Evolutionary conservation across 1,140 invertebrate species (phyloP), one percentile per base, ranked within the genome.

Genomic region (Rhynchophorus ferrugineus): DNA sequence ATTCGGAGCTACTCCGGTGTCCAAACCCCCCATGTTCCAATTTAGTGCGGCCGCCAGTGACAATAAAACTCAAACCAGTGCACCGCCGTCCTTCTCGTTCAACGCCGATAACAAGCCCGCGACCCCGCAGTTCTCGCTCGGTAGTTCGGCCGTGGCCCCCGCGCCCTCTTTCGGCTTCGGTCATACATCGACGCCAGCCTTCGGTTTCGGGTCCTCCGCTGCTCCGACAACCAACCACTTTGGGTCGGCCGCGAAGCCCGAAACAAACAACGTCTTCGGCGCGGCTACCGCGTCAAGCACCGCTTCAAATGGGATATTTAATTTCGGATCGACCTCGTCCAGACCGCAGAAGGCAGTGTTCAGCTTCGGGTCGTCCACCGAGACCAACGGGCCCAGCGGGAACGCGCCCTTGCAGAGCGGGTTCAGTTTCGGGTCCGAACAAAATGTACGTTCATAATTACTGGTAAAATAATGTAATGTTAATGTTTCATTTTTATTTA

Each of bases 311-410:
- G 59, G 59, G 3, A 44, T 45, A 24, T 68, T 68, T 44, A 64
- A 59, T 53, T 68, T 68, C 57, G 65, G 65, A 19, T 49, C 52
- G 7, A 36, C 38, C n/a, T 33, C 55, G 7, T 48, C 56, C 22
- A 56, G 45, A 44, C 50, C 54, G 41, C 54, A 63, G 44, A 67
- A 63, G 34, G 54, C 57, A 2, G 58, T 57, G 3, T 65, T 62
- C 45, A 62, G 48, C 57, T 67, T 67, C 49, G 63, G 61, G 13
- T 50, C 53, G 3, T 45, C 58, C 2, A 54, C 39, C 50, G 49
- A 48, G n/a, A 45, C 35, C 13, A 50, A 34, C 17, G 34, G 29
- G 5, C 17, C 59, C 9, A 17, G 44, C 13, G 20, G 18, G 1
- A 22, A 35, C 35, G 29, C 46, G 2, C 16, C 39, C 2, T 18